Evolutionary conservation across 2,797 vertebrate species (phyloP), one percentile per base, ranked within the genome.

Genomic region (Enteromius mattozi): DNA sequence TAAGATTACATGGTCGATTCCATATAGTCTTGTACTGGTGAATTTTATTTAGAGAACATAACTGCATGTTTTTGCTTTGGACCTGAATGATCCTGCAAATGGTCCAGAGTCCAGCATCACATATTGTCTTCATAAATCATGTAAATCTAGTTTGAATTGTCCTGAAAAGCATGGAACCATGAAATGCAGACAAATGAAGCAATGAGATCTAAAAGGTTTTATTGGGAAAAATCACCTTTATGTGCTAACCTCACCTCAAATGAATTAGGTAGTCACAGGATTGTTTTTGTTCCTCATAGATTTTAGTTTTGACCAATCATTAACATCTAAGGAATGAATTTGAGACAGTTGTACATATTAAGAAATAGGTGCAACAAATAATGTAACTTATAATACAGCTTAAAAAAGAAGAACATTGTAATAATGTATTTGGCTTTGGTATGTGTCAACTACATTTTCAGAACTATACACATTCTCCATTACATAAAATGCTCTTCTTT

Each of bases 171-270:
- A 42, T 3, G 27, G 8, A 47, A 74, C 33, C 7, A 51, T 35
- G 4, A 10, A 70, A 49, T 5, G 21, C 45, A 75, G 45, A 66
- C 12, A 66, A 69, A 68, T 8, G 10, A 74, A 49, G 4, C 33
- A 24, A 75, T 42, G 9, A 33, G 40, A 69, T 68, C 35, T 78
- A 7, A 68, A 76, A 45, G 3, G 3, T 21, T 83, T 83, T 78
- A 78, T 85, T 84, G 49, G 45, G 35, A 19, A 70, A 80, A 81
- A 19, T 74, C 37, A 40, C 30, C 45, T 78, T 83, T 75, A 70
- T 81, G 70, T 82, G 76, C 80, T 81, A 82, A 75, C 81, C 79
- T 86, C 63, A 66, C 80, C 56, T 40, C 78, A 65, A 16, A 3
- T 33, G 42, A 16, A 68, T 68, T 40, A 66, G 37, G 45, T 33